Base-by-base conservation (phyloP, 1,140 invertebrate species). In the Drosophila micromelanica region DNA sequence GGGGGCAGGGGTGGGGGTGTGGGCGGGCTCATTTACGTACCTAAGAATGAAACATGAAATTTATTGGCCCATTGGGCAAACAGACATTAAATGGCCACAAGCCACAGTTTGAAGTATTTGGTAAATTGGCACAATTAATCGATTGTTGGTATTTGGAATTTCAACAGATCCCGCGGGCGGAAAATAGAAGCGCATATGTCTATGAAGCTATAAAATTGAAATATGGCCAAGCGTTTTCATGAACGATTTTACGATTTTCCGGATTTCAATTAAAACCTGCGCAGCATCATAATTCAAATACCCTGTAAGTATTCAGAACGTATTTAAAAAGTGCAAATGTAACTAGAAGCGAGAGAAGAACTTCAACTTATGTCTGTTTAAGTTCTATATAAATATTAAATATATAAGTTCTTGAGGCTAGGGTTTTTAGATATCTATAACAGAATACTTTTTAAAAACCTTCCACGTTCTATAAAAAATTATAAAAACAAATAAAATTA, bases 121-220 rank as follows among this genome's bases (percentile, higher is more conserved):
- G 30, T 30, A 30, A 46, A 75, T 75, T 59, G 63, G 37, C 63
- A 81, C 76, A 81, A 86, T 87, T 86, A 78, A 78, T 76, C 61
- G 74, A 6, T 63, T 45, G 46, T 27, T 56, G 42, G 70, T 15
- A 3, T 57, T 59, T 67, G 46, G 8, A 37, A 46, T 64, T 76
- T 62, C 46, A 54, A 74, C 46, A 54, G 15, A 65, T 20, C 17
- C 6, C 12, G 17, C 11, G 1, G 0, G 17, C 30, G 6, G 12
- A 8, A 60, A 35, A 60, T 60, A 60, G 35, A 59, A 11, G 38
- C 35, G 20, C 11, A 17, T 32, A 59, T 23, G 20, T 23, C 20
- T 32, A 59, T 51, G 51, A 9, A 2, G 60, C 77, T 48, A 86
- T 86, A 57, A 77, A 80, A 85, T 71, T 86, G 81, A 85, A 61